Conservation (phyloP, 2,888 invertebrate genomes). For the Acrobasis suavella region DNA sequence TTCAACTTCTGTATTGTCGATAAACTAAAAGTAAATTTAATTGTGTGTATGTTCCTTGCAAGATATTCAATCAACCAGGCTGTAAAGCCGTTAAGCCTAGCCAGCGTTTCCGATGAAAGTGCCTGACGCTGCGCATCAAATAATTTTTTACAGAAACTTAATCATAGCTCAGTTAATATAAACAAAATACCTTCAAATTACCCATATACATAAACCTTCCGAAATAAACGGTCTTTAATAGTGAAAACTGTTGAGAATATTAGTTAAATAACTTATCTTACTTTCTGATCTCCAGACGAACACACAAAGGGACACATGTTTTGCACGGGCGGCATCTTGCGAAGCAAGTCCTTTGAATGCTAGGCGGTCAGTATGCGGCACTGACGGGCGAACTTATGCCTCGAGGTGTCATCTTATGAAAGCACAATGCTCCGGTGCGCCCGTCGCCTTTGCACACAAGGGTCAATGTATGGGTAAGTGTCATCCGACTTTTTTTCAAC, state of each 20-base stretch:
- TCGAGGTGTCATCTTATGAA: conserved; percentile 90
- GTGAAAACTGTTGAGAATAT: no score
- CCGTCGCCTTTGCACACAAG: conserved; percentile 87
- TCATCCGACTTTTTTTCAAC: background rate
- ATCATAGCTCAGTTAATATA: no score
- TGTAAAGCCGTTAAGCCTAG: no score
- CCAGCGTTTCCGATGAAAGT: no score
- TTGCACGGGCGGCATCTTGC: conserved; percentile 66
- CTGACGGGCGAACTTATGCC: conserved; percentile 91
- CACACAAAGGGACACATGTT: conserved; percentile 52
- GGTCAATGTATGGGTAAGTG: conserved; percentile 88
- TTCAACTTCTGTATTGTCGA: no score
- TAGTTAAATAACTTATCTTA: no score
- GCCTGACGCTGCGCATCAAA: no score
- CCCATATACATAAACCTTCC: no score
- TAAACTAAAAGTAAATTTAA: no score
- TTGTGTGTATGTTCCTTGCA: no score
- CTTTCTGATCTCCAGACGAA: conserved; percentile 35
- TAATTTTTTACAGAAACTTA: background rate
- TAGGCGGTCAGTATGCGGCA: conserved; percentile 87
- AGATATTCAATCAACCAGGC: no score
- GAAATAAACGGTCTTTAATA: no score
- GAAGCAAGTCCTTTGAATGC: conserved; percentile 53
- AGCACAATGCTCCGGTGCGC: conserved; percentile 89
- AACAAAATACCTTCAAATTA: background rate